Base-by-base conservation (phyloP, 1,140 invertebrate species). In the Lepidotrigona ventralis region DNA sequence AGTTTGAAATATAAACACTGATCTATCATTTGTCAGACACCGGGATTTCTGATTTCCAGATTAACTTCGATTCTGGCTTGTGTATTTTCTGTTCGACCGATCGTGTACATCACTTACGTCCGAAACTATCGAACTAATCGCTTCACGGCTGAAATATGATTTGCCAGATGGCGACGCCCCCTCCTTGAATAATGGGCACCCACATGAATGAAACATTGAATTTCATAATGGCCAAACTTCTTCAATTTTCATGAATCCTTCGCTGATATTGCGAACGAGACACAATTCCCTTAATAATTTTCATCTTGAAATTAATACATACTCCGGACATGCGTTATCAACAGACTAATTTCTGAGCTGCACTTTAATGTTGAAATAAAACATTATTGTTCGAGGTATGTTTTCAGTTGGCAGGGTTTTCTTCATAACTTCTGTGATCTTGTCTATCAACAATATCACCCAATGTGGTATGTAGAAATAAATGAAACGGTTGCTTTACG, bases 21-120 rank as follows among this genome's bases (percentile, higher is more conserved):
- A 81, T 73, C 71, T 81, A 66, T 64, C 64, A 74, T 81, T 66
- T 53, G 58, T 53, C 70, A 26, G 46, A 39, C 26, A 74, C 21
- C 15, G 46, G 46, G 79, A 81, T 74, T 54, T 74, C 58, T 33
- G 8, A 81, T n/a, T 46, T 63, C 58, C 6, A 53, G 29, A 66
- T 73, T 81, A 54, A 53, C 58, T 60, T 29, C 17, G 69, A 53
- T 39, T 53, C 70, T 54, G 46, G 21, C 29, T 81, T 74, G 54
- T 39, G 51, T 69, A 79, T 69, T 79, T 58, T 79, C 64, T 39
- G 51, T 15, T 66, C 56, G 9, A 11, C 23, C n/a, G 46, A 68
- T 26, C 53, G 23, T 33, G 15, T 26, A 19, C 12, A 21, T 21
- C n/a, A 33, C 60, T 33, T 33, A 53, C 21, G 63, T 54, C 19